A percentile compares a stretch with the other conserved stretches of the same genome.
Conservation (phyloP, 2,113 vertebrate species). For the Neodontobutis hainanensis region DNA sequence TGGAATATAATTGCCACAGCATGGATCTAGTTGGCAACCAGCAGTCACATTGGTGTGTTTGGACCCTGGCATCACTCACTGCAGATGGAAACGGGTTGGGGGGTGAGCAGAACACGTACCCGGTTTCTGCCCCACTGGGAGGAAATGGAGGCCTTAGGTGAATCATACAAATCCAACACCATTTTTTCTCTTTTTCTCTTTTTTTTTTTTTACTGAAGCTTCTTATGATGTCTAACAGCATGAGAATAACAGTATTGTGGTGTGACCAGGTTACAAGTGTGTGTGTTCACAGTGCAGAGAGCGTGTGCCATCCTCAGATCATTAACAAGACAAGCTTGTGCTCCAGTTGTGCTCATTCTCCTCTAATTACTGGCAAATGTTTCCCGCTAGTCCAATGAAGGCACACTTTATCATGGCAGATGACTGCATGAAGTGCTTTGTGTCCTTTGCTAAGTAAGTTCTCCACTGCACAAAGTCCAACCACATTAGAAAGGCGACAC, state of each 20-base stretch:
- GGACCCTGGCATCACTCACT: not conserved
- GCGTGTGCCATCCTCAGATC: slow-evolving; percentile 48
- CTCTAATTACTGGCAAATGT: slow-evolving; percentile 69
- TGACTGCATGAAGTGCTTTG: slow-evolving; percentile 48
- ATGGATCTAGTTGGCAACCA: slow-evolving; percentile 2
- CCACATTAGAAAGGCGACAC: slow-evolving; percentile 20
- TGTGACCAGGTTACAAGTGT: slow-evolving; percentile 24
- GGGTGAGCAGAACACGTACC: not conserved
- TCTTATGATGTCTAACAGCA: slow-evolving; percentile 4
- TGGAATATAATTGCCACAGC: slow-evolving; percentile 19
- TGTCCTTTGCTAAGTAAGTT: slow-evolving; percentile 36
- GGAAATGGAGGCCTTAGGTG: not conserved
- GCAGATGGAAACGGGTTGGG: not conserved
- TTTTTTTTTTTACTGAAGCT: slow-evolving; percentile 7
- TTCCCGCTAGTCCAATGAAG: slow-evolving; percentile 62
- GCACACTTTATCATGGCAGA: slow-evolving; percentile 54
- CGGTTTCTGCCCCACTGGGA: not conserved
- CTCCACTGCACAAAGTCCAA: slow-evolving; percentile 28
- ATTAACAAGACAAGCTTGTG: slow-evolving; percentile 58
- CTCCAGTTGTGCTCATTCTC: slow-evolving; percentile 56
- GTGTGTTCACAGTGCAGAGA: slow-evolving; percentile 17
- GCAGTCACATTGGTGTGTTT: not conserved
- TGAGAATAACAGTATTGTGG: not conserved
- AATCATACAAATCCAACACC: not conserved
- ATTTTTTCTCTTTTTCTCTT: not conserved